Evolutionary conservation across 2,888 invertebrate species (phyloP).

Genomic region (Chymomyza fuscimana): DNA sequence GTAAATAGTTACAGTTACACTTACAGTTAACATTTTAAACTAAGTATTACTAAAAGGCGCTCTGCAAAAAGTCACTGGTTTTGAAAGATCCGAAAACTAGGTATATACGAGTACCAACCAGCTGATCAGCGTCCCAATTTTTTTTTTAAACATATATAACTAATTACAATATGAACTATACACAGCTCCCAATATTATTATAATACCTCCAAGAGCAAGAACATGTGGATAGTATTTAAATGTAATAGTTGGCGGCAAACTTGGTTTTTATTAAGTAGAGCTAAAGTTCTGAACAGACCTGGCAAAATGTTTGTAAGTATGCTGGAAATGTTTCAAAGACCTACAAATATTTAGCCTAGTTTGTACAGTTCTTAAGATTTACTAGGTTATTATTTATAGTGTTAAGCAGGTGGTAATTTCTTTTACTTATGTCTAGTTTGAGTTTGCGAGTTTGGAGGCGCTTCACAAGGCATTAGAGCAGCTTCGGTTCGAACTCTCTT

Average conservation of each 20-base stretch:
- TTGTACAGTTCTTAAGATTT: conserved; percentile 41
- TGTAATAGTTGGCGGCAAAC: not conserved
- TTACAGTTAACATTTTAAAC: conserved; percentile 7
- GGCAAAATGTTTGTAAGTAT: not conserved
- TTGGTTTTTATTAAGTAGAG: not conserved
- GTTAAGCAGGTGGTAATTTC: conserved; percentile 63
- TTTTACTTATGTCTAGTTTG: conserved; percentile 53
- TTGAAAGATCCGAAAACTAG: not conserved
- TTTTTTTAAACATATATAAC: conserved; percentile 22
- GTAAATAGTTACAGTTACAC: conserved; percentile 19
- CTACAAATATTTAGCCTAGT: conserved; percentile 44
- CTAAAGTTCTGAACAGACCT: not conserved
- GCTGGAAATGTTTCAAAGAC: not conserved
- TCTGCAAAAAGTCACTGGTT: not conserved
- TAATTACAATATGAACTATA: conserved; percentile 25
- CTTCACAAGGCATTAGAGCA: not conserved
- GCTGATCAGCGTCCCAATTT: not conserved
- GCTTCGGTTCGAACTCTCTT: not conserved
- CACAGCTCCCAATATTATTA: not conserved
- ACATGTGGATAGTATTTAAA: not conserved
- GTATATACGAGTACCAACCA: not conserved
- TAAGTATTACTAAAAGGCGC: not conserved
- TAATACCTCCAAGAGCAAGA: not conserved
- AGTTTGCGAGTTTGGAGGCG: conserved; percentile 9
- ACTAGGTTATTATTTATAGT: conserved; percentile 25